phyloP scores from a whole-genome alignment of 2,797 vertebrate genomes.

The Nannoperca australis region DNA sequence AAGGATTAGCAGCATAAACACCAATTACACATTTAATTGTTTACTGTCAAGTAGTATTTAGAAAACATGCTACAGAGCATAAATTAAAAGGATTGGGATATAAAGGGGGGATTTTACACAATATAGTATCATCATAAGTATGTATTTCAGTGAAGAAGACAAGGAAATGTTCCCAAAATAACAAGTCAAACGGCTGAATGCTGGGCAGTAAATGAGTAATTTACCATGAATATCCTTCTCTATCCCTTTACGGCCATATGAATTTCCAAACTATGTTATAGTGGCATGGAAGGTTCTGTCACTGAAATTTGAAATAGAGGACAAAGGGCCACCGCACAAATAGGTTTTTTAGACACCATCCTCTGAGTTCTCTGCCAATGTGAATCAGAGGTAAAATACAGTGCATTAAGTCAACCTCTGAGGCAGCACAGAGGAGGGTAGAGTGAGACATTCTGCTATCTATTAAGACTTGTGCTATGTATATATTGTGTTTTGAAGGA shows the following conservation, averaged over 20 bases:
- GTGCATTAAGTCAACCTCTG: constrained; percentile 81
- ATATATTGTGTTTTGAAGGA: constrained; percentile 86
- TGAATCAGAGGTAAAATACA: constrained; percentile 84
- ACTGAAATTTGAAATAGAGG: constrained; percentile 79
- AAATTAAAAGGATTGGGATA: constrained; percentile 62
- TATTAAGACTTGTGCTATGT: constrained; percentile 83
- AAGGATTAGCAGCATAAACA: constrained; percentile 83
- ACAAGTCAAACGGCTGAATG: constrained; percentile 56
- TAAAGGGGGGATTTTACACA: constrained; percentile 32
- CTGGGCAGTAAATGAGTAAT: constrained; percentile 72
- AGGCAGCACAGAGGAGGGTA: constrained; percentile 80
- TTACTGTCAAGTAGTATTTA: constrained; percentile 78
- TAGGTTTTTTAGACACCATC: constrained; percentile 72
- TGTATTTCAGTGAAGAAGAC: constrained; percentile 52
- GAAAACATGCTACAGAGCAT: constrained; percentile 57
- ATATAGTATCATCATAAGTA: constrained; percentile 41
- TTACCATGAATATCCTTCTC: constrained; percentile 73
- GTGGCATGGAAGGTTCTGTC: constrained; percentile 73
- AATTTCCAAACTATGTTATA: constrained; percentile 71
- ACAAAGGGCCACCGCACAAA: constrained; percentile 78
- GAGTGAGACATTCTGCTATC: constrained; percentile 85
- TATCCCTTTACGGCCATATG: constrained; percentile 66
- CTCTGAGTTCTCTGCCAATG: constrained; percentile 74
- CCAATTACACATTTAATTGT: constrained; percentile 85
- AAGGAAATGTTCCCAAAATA: constrained; percentile 64